Evolutionary conservation across 2,113 vertebrate genomes (phyloP).

Genomic region (Clinocottus analis): DNA sequence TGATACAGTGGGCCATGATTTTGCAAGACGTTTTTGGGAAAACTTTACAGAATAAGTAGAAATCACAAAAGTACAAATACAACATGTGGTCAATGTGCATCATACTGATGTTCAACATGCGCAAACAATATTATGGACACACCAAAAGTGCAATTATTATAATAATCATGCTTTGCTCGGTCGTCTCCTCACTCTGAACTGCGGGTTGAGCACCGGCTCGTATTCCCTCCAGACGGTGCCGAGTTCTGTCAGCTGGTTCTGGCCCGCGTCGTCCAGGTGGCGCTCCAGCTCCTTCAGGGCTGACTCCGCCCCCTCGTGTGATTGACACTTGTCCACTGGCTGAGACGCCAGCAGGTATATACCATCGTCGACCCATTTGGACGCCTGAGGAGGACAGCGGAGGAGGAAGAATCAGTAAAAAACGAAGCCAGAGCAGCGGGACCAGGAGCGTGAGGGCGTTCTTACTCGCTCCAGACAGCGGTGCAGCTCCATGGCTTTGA

Average conservation of each 20-base stretch:
- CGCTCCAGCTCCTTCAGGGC: constrained; percentile 95
- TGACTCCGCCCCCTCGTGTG: constrained; percentile 95
- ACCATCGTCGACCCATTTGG: constrained; percentile 94
- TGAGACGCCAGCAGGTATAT: constrained; percentile 96
- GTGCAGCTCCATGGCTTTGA: constrained; percentile 91
- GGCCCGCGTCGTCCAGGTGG: constrained; percentile 88
- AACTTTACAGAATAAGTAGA: background rate
- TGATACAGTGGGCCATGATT: background rate
- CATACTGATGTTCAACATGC: background rate
- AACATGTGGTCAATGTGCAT: no score
- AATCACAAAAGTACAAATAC: no score
- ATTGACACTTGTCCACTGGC: constrained; percentile 96
- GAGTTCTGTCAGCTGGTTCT: constrained; percentile 88
- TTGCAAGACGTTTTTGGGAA: background rate
- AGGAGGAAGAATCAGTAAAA: background rate
- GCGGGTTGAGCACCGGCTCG: constrained; percentile 87
- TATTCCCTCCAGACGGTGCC: constrained; percentile 87
- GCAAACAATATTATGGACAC: background rate
- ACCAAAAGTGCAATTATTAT: background rate
- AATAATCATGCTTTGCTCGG: background rate
- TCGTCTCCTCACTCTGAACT: constrained; percentile 88
- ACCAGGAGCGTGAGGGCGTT: background rate
- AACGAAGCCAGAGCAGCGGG: background rate
- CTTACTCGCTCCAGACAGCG: constrained; percentile 89
- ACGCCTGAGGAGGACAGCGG: constrained; percentile 80